Conservation (phyloP, 1,140 invertebrate species). For the Drosophila serrata region DNA sequence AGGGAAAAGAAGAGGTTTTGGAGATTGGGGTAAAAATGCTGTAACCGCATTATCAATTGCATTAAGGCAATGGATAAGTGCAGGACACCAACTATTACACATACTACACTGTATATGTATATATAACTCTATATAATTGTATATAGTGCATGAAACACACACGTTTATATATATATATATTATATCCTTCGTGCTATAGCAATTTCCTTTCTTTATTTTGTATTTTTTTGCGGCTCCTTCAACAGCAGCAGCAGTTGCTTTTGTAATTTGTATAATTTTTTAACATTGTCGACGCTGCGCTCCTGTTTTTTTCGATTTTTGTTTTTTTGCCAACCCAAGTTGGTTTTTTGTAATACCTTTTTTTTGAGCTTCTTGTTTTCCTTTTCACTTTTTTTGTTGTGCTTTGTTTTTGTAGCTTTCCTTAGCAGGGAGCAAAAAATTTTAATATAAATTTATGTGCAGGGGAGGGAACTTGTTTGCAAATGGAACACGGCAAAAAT, state of each 20-base stretch:
- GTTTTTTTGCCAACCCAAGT: constrained; percentile 24
- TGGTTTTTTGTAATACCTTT: constrained; percentile 30
- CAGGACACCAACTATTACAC: constrained; percentile 15
- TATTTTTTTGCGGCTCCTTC: constrained; percentile 19
- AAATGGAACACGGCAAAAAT: constrained; percentile 46
- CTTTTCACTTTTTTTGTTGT: constrained; percentile 30
- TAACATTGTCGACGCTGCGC: constrained; percentile 65
- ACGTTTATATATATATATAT: constrained; percentile 36
- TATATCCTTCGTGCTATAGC: constrained; percentile 56
- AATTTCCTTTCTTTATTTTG: constrained; percentile 33
- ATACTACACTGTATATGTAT: neutral
- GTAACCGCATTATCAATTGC: constrained; percentile 51
- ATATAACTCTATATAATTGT: neutral
- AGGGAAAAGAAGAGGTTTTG: neutral
- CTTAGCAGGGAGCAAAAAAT: constrained; percentile 61
- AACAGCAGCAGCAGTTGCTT: constrained; percentile 44
- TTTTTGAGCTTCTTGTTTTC: constrained; percentile 16
- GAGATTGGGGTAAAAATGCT: constrained; percentile 8
- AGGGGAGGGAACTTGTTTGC: constrained; percentile 17
- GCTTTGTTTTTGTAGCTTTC: constrained; percentile 65
- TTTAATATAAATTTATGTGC: constrained; percentile 80
- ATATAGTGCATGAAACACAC: constrained; percentile 8
- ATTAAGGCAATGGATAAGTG: constrained; percentile 42
- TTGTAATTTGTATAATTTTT: constrained; percentile 81
- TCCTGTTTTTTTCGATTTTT: constrained; percentile 37